Evolutionary conservation across 2,797 vertebrate species (phyloP).

Genomic region (Brotula barbata): DNA sequence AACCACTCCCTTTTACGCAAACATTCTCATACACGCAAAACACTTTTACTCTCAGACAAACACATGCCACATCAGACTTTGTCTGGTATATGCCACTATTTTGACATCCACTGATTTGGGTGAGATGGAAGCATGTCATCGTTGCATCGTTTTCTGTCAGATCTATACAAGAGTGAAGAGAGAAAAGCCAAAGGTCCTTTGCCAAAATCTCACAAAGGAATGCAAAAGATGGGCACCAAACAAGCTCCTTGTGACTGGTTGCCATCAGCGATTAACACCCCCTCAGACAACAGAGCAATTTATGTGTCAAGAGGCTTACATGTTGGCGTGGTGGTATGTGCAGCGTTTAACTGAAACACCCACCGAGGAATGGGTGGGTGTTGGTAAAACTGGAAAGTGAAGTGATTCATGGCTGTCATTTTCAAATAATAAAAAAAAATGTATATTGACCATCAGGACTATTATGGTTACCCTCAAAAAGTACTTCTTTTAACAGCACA

Average conservation of each 20-base stretch:
- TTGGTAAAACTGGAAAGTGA: slow-evolving; percentile 1
- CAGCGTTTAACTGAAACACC: slow-evolving; percentile 33
- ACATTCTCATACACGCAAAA: slow-evolving; percentile 11
- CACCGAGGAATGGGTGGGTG: no score
- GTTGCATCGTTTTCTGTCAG: slow-evolving; percentile 31
- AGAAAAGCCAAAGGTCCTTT: slow-evolving; percentile 41
- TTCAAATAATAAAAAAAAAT: background rate
- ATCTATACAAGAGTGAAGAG: slow-evolving; percentile 46
- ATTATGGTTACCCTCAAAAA: slow-evolving; percentile 2
- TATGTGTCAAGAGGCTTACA: slow-evolving; percentile 54
- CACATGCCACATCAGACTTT: slow-evolving; percentile 3
- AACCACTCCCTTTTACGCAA: background rate
- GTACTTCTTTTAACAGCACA: slow-evolving; percentile 46
- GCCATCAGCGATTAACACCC: slow-evolving; percentile 42
- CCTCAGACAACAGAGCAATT: slow-evolving; percentile 50
- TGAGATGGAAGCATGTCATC: slow-evolving; percentile 42
- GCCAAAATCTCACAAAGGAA: slow-evolving; percentile 62
- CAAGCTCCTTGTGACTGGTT: slow-evolving; percentile 18
- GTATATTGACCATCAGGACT: background rate
- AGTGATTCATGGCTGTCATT: slow-evolving; percentile 6
- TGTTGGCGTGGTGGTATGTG: slow-evolving; percentile 41
- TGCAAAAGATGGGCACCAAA: slow-evolving; percentile 44
- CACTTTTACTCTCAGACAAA: slow-evolving; percentile 7
- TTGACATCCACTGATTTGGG: slow-evolving; percentile 44
- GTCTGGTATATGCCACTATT: slow-evolving; percentile 34